phyloP scores from a whole-genome alignment of 2,113 vertebrate genomes.

The Anthoscopus minutus region DNA sequence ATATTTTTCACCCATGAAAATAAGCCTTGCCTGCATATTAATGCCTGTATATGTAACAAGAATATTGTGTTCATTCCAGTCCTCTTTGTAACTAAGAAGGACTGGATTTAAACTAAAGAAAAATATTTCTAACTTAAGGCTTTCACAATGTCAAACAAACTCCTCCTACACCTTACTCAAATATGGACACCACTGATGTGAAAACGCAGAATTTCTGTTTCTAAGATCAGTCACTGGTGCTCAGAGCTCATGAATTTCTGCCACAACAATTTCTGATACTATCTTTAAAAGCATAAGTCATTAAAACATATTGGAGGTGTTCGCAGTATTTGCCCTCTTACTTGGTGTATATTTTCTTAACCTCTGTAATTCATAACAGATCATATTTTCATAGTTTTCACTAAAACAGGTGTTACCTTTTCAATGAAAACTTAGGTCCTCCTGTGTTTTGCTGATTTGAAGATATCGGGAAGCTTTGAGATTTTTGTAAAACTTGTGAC shows the following conservation, averaged over 20 bases:
- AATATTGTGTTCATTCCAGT: not conserved
- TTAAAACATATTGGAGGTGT: not conserved
- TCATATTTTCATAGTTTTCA: not conserved
- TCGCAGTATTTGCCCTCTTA: not conserved
- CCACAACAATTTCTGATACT: not conserved
- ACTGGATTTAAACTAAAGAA: not conserved
- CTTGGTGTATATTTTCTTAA: constrained; percentile 10
- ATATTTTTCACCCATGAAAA: not conserved
- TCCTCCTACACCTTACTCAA: not conserved
- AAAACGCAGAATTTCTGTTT: not conserved
- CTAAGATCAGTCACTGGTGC: not conserved
- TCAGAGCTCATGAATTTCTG: not conserved
- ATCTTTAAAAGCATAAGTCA: not conserved
- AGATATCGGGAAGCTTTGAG: not conserved
- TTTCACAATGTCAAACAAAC: not conserved
- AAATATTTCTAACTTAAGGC: not conserved
- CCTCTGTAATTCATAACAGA: not conserved
- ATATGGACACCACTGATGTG: not conserved
- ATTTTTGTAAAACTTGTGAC: not conserved
- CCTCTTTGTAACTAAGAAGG: not conserved
- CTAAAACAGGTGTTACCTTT: not conserved
- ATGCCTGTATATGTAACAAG: not conserved
- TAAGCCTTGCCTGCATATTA: not conserved
- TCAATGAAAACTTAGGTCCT: not conserved
- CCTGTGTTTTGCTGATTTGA: not conserved